These are phyloP conservation scores for Diarsia rubi DNA, from an alignment of 2,888 invertebrate genomes.

Conservation along the genomic window DNA sequence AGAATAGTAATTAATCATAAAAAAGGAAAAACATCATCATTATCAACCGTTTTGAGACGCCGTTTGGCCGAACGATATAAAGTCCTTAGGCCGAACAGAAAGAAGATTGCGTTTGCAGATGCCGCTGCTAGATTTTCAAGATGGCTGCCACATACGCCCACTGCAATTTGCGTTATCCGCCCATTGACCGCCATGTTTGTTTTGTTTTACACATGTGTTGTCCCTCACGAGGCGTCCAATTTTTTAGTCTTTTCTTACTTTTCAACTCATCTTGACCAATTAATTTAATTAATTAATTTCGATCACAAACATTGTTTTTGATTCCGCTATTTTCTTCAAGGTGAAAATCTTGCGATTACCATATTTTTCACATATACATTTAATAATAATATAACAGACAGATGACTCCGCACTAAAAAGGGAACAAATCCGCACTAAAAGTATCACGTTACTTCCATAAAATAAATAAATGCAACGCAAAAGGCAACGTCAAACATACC, in stretches of 20 bases:
- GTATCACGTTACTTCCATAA: no score
- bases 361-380: background rate
- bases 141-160: background rate
- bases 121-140: background rate
- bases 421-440: no score
- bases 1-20: no score
- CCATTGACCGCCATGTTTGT: conserved; percentile 13
- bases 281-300: no score
- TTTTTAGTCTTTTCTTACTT: background rate
- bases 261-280: conserved; percentile 1
- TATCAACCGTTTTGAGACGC: no score
- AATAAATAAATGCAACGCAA: background rate
- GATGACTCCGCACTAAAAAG: background rate
- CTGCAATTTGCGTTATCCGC: background rate
- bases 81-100: conserved; percentile 2
- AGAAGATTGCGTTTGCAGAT: background rate
- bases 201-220: background rate
- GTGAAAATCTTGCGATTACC: background rate
- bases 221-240: background rate
- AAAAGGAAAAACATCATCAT: no score
- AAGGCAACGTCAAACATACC: background rate
- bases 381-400: background rate
- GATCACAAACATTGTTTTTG: background rate
- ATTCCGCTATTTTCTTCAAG: background rate
- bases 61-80: background rate